phyloP scores from a whole-genome alignment of 2,797 vertebrate species.

The Sphaeramia orbicularis region DNA sequence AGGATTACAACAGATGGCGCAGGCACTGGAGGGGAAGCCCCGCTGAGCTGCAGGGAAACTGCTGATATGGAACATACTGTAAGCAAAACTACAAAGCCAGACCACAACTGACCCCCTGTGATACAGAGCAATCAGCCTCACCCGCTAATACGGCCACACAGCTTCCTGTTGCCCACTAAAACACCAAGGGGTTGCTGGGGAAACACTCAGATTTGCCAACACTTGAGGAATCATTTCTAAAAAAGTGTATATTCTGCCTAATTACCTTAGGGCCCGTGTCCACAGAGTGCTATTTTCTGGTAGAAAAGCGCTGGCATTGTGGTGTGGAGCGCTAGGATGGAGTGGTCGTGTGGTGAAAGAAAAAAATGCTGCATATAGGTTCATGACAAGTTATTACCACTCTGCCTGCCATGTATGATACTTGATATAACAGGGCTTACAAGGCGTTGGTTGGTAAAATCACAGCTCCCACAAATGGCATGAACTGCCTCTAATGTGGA shows the following conservation, averaged over 20 bases:
- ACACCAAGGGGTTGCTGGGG: conserved; percentile 5
- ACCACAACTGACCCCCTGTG: conserved; percentile 17
- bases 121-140: conserved; percentile 6
- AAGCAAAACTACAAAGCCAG: conserved; percentile 53
- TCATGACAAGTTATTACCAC: too few relatives aligned
- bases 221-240: background rate
- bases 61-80: conserved; percentile 57
- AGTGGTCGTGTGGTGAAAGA: too few relatives aligned
- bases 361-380: too few relatives aligned
- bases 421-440: too few relatives aligned
- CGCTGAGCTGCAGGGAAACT: conserved; percentile 40
- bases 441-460: too few relatives aligned
- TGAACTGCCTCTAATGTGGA: too few relatives aligned
- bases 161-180: conserved; percentile 25
- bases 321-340: too few relatives aligned
- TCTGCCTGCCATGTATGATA: too few relatives aligned
- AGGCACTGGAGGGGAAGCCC: conserved; percentile 23
- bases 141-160: conserved; percentile 17
- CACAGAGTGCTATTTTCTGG: too few relatives aligned
- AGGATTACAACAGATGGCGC: conserved; percentile 66
- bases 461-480: too few relatives aligned
- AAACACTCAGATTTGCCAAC: conserved; percentile 10
- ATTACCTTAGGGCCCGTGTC: too few relatives aligned
- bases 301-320: too few relatives aligned
- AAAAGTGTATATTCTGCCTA: background rate